phyloP scores from a whole-genome alignment of 1,140 invertebrate species.

The Macrocentrus cingulum region DNA sequence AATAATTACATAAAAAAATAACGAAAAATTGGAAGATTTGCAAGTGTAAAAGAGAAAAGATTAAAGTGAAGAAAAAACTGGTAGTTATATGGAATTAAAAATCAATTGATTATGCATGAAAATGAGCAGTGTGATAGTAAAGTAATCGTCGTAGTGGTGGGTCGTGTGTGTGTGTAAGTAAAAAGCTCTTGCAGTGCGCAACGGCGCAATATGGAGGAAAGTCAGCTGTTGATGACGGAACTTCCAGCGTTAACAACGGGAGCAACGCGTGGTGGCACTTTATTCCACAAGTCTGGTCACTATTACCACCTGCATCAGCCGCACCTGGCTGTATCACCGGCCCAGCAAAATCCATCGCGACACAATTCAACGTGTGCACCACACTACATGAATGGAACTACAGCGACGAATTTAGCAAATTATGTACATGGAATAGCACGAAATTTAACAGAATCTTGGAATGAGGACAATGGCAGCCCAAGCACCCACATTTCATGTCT shows the following conservation, averaged over 20 bases:
- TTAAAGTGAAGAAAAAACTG: too few relatives aligned
- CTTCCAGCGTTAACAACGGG: conserved; percentile 49
- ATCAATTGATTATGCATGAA: conserved; percentile 7
- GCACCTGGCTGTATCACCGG: conserved; percentile 43
- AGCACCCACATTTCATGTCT: conserved; percentile 82
- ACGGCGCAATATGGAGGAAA: conserved; percentile 44
- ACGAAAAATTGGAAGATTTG: too few relatives aligned
- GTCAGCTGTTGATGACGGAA: conserved; percentile 57
- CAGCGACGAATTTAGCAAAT: conserved; percentile 21
- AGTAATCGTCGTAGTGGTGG: conserved; percentile 3
- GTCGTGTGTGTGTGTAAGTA: conserved; percentile 17
- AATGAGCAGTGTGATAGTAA: background rate
- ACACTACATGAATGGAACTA: conserved; percentile 15
- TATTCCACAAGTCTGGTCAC: conserved; percentile 51
- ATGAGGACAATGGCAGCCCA: conserved; percentile 35
- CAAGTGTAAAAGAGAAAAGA: too few relatives aligned
- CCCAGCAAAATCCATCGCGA: conserved; percentile 21
- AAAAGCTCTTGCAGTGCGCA: conserved; percentile 10
- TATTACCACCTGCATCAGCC: conserved; percentile 55
- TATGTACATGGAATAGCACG: conserved; percentile 26
- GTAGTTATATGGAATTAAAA: too few relatives aligned
- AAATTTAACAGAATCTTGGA: conserved; percentile 13
- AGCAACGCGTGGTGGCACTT: conserved; percentile 21
- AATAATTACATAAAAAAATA: too few relatives aligned
- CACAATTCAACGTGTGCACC: conserved; percentile 14